These are phyloP conservation scores for Sebastes melanostomus DNA, from an alignment of 2,797 vertebrate genomes.

Conservation along the genomic window DNA sequence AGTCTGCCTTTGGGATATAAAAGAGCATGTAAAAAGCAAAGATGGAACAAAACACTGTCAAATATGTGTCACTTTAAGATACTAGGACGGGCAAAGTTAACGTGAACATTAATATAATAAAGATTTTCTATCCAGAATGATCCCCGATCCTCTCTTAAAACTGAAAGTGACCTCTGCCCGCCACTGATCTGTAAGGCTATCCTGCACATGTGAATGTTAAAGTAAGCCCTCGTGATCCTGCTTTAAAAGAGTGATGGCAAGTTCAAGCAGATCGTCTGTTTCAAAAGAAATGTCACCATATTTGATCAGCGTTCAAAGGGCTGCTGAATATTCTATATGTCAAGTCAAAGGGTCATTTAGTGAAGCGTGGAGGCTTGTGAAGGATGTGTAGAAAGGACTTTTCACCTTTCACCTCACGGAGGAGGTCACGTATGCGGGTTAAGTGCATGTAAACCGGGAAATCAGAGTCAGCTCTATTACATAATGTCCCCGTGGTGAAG, in stretches of 20 bases:
- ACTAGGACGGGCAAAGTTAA: background rate
- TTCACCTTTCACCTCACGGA: background rate
- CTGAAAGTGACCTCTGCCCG: background rate
- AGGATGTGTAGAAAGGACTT: background rate
- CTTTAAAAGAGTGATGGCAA: slow-evolving; percentile 31
- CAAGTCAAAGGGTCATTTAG: slow-evolving; percentile 23
- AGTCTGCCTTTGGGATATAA: slow-evolving; percentile 15
- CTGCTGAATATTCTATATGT: slow-evolving; percentile 28
- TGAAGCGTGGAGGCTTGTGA: slow-evolving; percentile 17
- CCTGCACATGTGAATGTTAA: slow-evolving; percentile 28
- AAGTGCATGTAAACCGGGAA: background rate
- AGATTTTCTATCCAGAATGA: background rate
- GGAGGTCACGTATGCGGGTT: background rate
- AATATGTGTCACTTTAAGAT: slow-evolving; percentile 13
- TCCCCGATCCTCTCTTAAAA: slow-evolving; percentile 6
- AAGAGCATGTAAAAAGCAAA: slow-evolving; percentile 10
- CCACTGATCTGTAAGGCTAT: slow-evolving; percentile 19
- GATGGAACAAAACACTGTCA: slow-evolving; percentile 11
- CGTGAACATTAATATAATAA: background rate
- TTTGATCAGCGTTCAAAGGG: slow-evolving; percentile 41
- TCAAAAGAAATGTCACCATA: slow-evolving; percentile 38
- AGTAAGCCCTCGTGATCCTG: slow-evolving; percentile 19
- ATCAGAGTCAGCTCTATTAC: slow-evolving; percentile 22
- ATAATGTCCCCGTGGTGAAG: background rate
- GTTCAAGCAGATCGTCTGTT: slow-evolving; percentile 40